Base-by-base conservation (phyloP, 1,140 invertebrate species). In the Ceratina australensis region DNA sequence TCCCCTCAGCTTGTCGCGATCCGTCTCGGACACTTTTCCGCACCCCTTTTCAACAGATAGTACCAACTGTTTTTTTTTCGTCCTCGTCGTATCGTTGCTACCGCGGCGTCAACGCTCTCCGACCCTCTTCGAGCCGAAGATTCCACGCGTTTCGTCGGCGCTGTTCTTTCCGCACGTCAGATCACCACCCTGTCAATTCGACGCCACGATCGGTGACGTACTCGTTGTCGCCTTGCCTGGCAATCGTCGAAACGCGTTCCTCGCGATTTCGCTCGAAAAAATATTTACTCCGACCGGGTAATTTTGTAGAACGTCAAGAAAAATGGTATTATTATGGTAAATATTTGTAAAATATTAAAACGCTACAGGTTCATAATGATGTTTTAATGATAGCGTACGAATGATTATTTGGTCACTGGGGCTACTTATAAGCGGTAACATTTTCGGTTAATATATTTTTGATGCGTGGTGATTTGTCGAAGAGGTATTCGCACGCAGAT, bases 141-240 rank as follows among this genome's bases (percentile, higher is more conserved):
- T 42, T 7, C 33, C 10, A 42, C 33, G 80, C 78, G 82, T 66
- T 74, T 72, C 79, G 57, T 28, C 79, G 79, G 57, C 59, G 59
- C n/a, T 56, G 47, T 67, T 56, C 49, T 61, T 72, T 57, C 24
- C 28, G 57, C 63, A 67, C 65, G 66, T 33, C 50, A 72, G 28
- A 76, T 80, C 82, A 76, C 75, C 80, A 75, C 61, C 50, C 54
- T 47, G 20, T 20, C 78, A 57, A 77, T 79, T 83, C 81, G 80
- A 76, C 82, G 83, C 81, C 81, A 75, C 77, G 76, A 83, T 83
- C 50, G 77, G 77, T 83, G 65, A 67, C 24, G 26, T 54, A 18
- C 26, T 64, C 69, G 71, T 79, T 63, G 56, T 42, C 59, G 33
- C 33, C 33, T 13, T 13, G 15, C 20, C 47, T 20, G 22, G 59